Percentiles rank a stretch among this genome's conserved stretches.
phyloP scores from a whole-genome alignment of 2,797 vertebrate genomes.

The Pteropus rufus region DNA sequence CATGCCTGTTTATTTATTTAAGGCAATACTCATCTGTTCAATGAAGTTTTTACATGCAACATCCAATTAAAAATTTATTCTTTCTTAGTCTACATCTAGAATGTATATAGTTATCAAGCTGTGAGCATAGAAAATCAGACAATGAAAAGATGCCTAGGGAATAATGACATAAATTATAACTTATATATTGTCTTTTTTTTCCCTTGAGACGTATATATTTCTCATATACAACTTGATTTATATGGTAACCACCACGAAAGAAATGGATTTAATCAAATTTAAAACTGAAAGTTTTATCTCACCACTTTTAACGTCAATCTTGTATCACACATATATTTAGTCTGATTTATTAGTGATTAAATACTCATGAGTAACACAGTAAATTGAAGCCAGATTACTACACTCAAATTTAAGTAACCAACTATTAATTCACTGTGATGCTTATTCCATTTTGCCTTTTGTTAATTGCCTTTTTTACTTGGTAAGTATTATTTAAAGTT shows the following conservation, averaged over 20 bases:
- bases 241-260: background rate
- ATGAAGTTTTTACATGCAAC: background rate
- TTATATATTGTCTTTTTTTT: background rate
- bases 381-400: background rate
- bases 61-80: slow-evolving; percentile 29
- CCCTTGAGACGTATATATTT: background rate
- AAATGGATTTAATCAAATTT: background rate
- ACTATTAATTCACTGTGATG: background rate
- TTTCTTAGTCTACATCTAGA: background rate
- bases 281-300: background rate
- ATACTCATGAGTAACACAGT: background rate
- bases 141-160: rapidly evolving
- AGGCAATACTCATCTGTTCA: slow-evolving; percentile 6
- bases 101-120: background rate
- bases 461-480: background rate
- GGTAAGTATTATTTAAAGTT: background rate
- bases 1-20: slow-evolving; percentile 55
- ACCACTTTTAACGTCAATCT: background rate
- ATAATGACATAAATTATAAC: background rate
- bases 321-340: background rate
- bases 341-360: background rate
- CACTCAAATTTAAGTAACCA: background rate
- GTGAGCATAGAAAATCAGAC: background rate
- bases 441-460: background rate
- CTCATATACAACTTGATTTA: background rate